A percentile compares a stretch with the other conserved stretches of the same genome.
phyloP scores from a whole-genome alignment of 2,797 vertebrate species.

The Percopsis omiscomaycus region DNA sequence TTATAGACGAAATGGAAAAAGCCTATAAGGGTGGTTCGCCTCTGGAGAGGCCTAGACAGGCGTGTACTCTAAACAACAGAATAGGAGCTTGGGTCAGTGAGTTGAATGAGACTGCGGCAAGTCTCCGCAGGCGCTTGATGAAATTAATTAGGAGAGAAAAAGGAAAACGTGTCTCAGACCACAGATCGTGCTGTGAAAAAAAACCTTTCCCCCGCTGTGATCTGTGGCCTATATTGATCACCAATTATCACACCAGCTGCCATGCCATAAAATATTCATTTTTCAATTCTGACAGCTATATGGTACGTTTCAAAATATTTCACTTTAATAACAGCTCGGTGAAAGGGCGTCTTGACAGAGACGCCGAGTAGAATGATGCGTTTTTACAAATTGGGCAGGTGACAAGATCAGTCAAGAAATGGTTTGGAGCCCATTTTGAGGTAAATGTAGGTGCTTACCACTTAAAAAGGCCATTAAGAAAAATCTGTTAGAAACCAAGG shows the following conservation, averaged over 20 bases:
- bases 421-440: too few relatives aligned
- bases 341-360: constrained; percentile 25
- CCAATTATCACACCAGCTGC: constrained; percentile 76
- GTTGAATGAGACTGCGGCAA: constrained; percentile 31
- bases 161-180: constrained; percentile 69
- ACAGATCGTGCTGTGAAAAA: constrained; percentile 72
- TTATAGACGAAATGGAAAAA: constrained; percentile 48
- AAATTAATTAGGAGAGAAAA: constrained; percentile 75
- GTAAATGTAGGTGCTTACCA: too few relatives aligned
- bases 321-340: constrained; percentile 41
- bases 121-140: constrained; percentile 60
- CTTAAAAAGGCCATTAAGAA: too few relatives aligned
- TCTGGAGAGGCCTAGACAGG: constrained; percentile 18
- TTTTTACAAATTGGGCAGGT: too few relatives aligned
- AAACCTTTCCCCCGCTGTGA: constrained; percentile 67
- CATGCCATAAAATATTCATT: constrained; percentile 74
- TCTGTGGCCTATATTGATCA: constrained; percentile 73
- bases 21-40: constrained; percentile 19
- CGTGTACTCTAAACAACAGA: constrained; percentile 43
- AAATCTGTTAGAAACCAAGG: too few relatives aligned
- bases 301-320: constrained; percentile 44
- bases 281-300: constrained; percentile 70
- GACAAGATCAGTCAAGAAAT: too few relatives aligned
- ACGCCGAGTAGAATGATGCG: neutral
- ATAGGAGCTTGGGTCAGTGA: constrained; percentile 43